Conservation (phyloP, 2,797 vertebrate genomes). For the Halcyon leucocephala region DNA sequence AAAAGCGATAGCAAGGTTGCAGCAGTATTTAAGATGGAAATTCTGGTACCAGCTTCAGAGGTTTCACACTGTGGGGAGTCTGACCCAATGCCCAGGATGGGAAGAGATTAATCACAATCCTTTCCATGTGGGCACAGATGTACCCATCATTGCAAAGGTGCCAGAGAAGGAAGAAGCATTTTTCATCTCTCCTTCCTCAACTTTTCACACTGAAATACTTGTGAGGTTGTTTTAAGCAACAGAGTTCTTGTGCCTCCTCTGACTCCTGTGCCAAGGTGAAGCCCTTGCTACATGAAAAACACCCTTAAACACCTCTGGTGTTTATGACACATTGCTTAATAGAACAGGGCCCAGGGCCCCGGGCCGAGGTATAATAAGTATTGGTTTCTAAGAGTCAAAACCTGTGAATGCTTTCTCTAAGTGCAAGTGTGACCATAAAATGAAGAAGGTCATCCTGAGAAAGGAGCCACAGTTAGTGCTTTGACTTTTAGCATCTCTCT, state of each 20-base stretch:
- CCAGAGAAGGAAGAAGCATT: neutral
- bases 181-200: neutral
- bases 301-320: neutral
- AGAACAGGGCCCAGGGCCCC: neutral
- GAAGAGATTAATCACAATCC: neutral
- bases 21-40: neutral
- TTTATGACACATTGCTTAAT: neutral
- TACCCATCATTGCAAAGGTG: neutral
- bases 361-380: neutral
- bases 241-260: neutral
- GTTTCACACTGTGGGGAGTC: neutral
- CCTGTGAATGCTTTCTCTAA: neutral
- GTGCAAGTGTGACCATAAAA: neutral
- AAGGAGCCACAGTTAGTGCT: neutral
- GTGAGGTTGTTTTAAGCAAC: neutral
- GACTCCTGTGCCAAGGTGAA: neutral
- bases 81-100: neutral
- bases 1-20: neutral
- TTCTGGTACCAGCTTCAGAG: neutral
- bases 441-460: neutral
- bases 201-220: neutral
- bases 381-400: neutral
- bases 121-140: neutral
- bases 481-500: neutral
- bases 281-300: neutral